These are phyloP conservation scores for Platycheirus rosarum DNA, from an alignment of 2,888 invertebrate genomes.

Conservation along the genomic window DNA sequence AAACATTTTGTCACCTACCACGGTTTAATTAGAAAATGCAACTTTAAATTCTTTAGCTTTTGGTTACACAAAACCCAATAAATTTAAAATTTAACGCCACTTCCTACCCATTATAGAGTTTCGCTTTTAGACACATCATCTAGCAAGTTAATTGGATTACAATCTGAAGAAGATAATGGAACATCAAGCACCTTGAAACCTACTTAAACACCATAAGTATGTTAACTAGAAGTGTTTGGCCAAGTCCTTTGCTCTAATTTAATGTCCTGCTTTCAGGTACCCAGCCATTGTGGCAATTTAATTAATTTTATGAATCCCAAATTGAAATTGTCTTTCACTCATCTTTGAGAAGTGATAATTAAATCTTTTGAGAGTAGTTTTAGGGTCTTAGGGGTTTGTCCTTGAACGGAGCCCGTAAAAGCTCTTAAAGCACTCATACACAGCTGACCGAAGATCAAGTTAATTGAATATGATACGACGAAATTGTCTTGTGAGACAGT, in stretches of 20 bases:
- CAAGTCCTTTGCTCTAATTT: slow-evolving; percentile 49
- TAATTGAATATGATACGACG: slow-evolving; percentile 68
- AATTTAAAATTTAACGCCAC: no score
- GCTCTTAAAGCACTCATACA: slow-evolving; percentile 63
- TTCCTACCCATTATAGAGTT: slow-evolving; percentile 16
- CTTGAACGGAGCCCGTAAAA: slow-evolving; percentile 28
- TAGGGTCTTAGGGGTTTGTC: slow-evolving; percentile 34
- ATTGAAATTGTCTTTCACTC: slow-evolving; percentile 63
- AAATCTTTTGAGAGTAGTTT: slow-evolving; percentile 64
- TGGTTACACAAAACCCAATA: no score
- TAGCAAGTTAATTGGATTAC: slow-evolving; percentile 64
- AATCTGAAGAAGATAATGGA: slow-evolving; percentile 69
- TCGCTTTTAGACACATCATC: slow-evolving; percentile 26
- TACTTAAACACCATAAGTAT: slow-evolving; percentile 38
- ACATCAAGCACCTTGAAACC: slow-evolving; percentile 40
- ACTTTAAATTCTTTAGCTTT: no score
- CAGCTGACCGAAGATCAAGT: slow-evolving; percentile 60
- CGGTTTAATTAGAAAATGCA: no score
- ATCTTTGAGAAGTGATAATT: slow-evolving; percentile 62
- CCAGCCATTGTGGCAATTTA: slow-evolving; percentile 71
- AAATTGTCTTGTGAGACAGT: no score
- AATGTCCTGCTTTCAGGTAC: slow-evolving; percentile 63
- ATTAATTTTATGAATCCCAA: slow-evolving; percentile 70
- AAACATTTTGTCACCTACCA: no score
- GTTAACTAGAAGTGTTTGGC: slow-evolving; percentile 46